phyloP scores from a whole-genome alignment of 2,888 invertebrate genomes.

The Tholera decimalis region DNA sequence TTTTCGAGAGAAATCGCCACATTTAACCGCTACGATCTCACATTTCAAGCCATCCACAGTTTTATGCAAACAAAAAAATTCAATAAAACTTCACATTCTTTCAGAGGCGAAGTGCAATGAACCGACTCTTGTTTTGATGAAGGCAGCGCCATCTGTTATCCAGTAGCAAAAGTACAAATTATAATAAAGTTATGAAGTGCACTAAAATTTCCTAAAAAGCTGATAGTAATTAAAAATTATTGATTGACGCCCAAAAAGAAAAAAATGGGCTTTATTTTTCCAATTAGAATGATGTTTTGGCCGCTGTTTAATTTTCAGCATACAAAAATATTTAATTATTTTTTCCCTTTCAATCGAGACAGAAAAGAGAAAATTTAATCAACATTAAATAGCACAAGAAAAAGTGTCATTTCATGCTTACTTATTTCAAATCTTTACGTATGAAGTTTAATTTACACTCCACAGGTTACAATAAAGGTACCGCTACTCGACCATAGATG shows the following conservation, averaged over 20 bases:
- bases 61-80: slow-evolving; percentile 31
- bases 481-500: slow-evolving; percentile 79
- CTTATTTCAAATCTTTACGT: not conserved
- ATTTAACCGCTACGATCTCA: slow-evolving; percentile 14
- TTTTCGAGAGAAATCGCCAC: slow-evolving; percentile 26
- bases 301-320: not conserved
- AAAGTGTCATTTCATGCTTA: fast-evolving
- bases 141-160: slow-evolving; percentile 76
- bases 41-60: slow-evolving; percentile 25
- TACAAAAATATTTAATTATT: not conserved
- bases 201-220: not conserved
- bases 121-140: slow-evolving; percentile 22
- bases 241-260: too few species aligned
- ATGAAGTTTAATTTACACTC: not conserved
- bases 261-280: too few species aligned
- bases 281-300: not conserved
- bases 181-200: not conserved
- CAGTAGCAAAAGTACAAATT: slow-evolving; percentile 69
- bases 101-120: slow-evolving; percentile 45
- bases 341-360: fast-evolving
- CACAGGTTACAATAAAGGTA: slow-evolving; percentile 34
- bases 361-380: fast-evolving
- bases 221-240: too few species aligned
- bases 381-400: fast-evolving
- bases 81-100: slow-evolving; percentile 39